A percentile compares a stretch with the other conserved stretches of the same genome.
These are phyloP conservation scores for Aspidiotus destructor DNA, from an alignment of 2,888 invertebrate genomes.

Conservation along the genomic window DNA sequence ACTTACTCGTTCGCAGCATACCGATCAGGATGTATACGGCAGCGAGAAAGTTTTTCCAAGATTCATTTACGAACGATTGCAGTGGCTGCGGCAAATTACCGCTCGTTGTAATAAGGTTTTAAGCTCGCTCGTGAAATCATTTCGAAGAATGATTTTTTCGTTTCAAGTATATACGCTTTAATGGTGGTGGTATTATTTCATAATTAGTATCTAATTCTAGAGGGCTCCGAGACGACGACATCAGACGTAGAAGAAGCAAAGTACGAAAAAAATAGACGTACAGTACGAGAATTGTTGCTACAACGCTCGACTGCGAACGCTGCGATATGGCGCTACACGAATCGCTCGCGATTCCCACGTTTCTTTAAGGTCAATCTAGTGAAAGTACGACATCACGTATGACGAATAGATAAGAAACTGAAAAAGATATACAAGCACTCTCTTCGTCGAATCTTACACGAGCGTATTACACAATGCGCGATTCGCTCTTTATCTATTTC, in stretches of 20 bases:
- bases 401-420: constrained; percentile 31
- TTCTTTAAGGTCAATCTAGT: constrained; percentile 32
- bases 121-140: no score
- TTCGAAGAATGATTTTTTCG: no score
- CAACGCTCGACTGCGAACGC: constrained; percentile 2
- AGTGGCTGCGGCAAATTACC: no score
- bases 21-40: no score
- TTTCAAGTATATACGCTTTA: no score
- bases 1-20: no score
- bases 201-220: not conserved
- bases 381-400: constrained; percentile 33
- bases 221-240: no score
- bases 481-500: not conserved
- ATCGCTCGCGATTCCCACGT: constrained; percentile 26
- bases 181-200: not conserved
- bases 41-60: no score
- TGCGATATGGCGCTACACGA: constrained; percentile 20
- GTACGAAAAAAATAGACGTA: not conserved
- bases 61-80: no score
- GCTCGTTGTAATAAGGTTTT: no score
- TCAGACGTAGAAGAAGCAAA: not conserved
- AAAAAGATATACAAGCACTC: constrained; percentile 24
- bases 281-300: not conserved
- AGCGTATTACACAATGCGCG: constrained; percentile 17
- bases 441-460: constrained; percentile 23